Evolutionary conservation across 2,888 invertebrate genomes (phyloP).

Genomic region (Panopea generosa): DNA sequence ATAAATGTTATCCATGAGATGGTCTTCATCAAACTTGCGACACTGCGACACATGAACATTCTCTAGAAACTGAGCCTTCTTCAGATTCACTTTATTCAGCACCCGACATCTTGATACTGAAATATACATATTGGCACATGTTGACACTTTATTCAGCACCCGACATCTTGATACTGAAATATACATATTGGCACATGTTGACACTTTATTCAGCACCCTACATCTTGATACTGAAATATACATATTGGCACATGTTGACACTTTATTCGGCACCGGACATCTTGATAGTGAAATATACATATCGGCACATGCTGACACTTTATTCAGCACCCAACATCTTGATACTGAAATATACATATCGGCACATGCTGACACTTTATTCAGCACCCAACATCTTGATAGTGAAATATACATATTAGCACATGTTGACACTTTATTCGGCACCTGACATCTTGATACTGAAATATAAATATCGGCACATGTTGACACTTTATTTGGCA

Average conservation of each 20-base stretch:
- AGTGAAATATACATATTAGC: too few relatives aligned
- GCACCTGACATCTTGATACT: too few relatives aligned
- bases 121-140: constrained; percentile 3
- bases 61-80: constrained; percentile 56
- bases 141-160: constrained; percentile 71
- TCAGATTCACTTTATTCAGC: constrained; percentile 67
- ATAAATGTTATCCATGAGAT: constrained; percentile 64
- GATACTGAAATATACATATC: too few relatives aligned
- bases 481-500: too few relatives aligned
- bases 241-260: constrained; percentile 29
- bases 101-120: constrained; percentile 62
- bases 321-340: too few relatives aligned
- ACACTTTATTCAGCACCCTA: constrained; percentile 71
- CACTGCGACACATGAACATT: constrained; percentile 72
- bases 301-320: too few relatives aligned
- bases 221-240: constrained; percentile 49
- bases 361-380: too few relatives aligned
- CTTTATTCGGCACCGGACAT: constrained; percentile 72
- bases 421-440: too few relatives aligned
- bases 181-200: neutral
- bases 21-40: constrained; percentile 64
- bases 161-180: constrained; percentile 56
- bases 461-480: too few relatives aligned
- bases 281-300: constrained; percentile 19
- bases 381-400: too few relatives aligned